Conservation (phyloP, 1,140 invertebrate genomes). For the Chlorops oryzae region DNA sequence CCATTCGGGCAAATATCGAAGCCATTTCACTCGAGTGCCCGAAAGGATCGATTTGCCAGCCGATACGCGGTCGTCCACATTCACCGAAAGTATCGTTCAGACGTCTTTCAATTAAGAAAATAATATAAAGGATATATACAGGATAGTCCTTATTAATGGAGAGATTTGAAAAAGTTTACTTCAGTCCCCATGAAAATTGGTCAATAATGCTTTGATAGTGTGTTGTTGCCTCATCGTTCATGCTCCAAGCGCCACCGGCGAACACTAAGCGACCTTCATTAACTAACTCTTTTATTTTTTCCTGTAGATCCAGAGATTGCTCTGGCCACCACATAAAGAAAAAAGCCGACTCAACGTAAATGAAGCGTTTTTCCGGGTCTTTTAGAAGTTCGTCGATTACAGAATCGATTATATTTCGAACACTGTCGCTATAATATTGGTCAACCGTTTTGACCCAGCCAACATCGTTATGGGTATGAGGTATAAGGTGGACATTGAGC, state of each 20-base stretch:
- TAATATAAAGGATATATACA: no score
- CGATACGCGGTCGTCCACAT: constrained; percentile 72
- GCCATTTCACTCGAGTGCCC: constrained; percentile 81
- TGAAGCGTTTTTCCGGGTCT: constrained; percentile 63
- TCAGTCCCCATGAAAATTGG: constrained; percentile 73
- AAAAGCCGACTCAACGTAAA: constrained; percentile 78
- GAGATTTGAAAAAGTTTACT: constrained; percentile 15
- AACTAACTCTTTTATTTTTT: constrained; percentile 59
- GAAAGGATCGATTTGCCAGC: constrained; percentile 93
- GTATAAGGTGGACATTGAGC: constrained; percentile 74
- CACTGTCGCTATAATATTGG: constrained; percentile 57
- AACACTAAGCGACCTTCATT: constrained; percentile 78
- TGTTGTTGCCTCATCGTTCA: constrained; percentile 90
- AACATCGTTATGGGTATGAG: constrained; percentile 82
- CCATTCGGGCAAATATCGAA: constrained; percentile 73
- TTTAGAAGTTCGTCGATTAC: constrained; percentile 71
- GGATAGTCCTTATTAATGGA: no score
- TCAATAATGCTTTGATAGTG: constrained; percentile 94
- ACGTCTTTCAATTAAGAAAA: constrained; percentile 30
- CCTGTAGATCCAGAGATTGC: constrained; percentile 58
- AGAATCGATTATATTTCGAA: constrained; percentile 86
- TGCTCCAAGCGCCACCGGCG: constrained; percentile 77
- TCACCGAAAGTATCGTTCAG: constrained; percentile 77
- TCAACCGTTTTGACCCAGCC: constrained; percentile 91
- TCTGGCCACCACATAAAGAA: constrained; percentile 89